Base-by-base conservation (phyloP, 2,888 invertebrate species). In the Antitype chi region DNA sequence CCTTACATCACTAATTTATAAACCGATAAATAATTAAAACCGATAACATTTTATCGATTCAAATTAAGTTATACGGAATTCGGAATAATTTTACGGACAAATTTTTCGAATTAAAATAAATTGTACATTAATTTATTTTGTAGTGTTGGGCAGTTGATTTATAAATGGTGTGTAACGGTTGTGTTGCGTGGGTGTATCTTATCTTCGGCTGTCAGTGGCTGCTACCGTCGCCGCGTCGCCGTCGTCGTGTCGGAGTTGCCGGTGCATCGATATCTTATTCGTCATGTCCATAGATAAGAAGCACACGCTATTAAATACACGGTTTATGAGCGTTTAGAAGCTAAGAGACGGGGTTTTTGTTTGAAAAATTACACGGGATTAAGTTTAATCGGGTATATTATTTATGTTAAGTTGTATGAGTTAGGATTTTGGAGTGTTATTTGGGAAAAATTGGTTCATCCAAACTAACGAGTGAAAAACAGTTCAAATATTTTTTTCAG, bases 271-370 rank as follows among this genome's bases (percentile, higher is more conserved):
- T 91, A 91, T 90, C 91, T 87, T 87, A 86, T 82, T 88, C 89
- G 89, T 92, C 94, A 93, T 93, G 93, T 94, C 87, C 74, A 75
- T 20, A 90, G 94, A 94, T 94, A 94, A 92, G 88, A 89, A 84
- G 85, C 87, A 90, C 90, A 90, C 80, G 90, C 89, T 90, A 92
- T 92, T 93, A 93, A 93, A 92, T 92, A 92, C 90, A 82, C 43
- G 62, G 38, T 84, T 84, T 85, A 84, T 84, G 84, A 85, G 60
- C 63, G 72, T 64, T 85, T 80, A 80, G 70, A 43, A 60, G 55
- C 55, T n/a, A 69, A 70, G 25, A 53, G 43, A 72, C 49, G n/a
- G n/a, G 43, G 32, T 25, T 63, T 74, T 72, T 47, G 53, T 62
- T 53, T 70, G 25, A 57, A 25, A 70, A 59, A 49, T n/a, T 49